Base-by-base conservation (phyloP, 2,797 vertebrate species). In the Odontamblyopus lacepedii region DNA sequence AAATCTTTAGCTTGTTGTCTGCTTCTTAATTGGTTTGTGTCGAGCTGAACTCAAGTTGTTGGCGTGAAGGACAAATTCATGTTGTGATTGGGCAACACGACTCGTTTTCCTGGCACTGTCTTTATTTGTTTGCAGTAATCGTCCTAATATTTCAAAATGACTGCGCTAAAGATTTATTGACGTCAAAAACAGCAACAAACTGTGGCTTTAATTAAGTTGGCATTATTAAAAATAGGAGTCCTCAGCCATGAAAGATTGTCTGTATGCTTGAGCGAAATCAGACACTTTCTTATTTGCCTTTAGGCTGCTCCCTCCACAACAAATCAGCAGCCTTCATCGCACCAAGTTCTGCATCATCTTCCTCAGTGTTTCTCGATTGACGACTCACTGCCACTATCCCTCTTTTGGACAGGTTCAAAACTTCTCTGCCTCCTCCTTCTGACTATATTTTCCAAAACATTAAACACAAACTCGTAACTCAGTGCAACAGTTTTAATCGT, bases 91-190 rank as follows among this genome's bases (percentile, higher is more conserved):
- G 27, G 11, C 8, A 27, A 56, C 27, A 53, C 82, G 80, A 81
- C 63, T 78, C 70, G 4, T 76, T 74, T 79, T 78, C 73, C 48
- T 72, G 67, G 60, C 75, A 64, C 63, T 66, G 72, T 74, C 72
- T 66, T 67, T 76, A 66, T 87, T 85, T 87, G 83, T 90, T 85
- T 81, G 74, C 81, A 75, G 83, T 81, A 79, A 89, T 86, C 81
- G 75, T 61, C 62, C 51, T 75, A 67, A 85, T 85, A 84, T 79
- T 69, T 83, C 78, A 63, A 75, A 81, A 77, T 77, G 69, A 83
- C 79, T 35, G 76, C 55, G 69, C 38, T 63, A 29, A 71, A 62
- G 73, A 85, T 76, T 76, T 75, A 84, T 84, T 71, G 78, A 83
- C 80, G 87, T 85, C 77, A 76, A 77, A 86, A 75, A 27, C 41